Evolutionary conservation across 2,113 vertebrate genomes (phyloP).

Genomic region (Rhipidura dahli): DNA sequence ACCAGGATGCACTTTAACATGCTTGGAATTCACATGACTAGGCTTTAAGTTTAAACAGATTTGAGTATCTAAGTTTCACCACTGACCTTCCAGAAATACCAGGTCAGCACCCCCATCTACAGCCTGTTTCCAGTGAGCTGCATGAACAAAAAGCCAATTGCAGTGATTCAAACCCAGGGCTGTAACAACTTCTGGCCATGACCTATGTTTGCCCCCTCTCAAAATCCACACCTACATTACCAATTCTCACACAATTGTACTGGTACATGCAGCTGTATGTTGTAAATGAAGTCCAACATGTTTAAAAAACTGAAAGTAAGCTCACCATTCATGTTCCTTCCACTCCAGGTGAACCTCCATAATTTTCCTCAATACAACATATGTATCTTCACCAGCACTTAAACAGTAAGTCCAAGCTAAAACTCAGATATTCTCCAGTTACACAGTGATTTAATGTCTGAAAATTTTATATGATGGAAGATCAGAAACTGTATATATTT

Average conservation of each 20-base stretch:
- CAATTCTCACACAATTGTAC: neutral
- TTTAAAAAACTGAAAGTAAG: neutral
- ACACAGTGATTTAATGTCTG: neutral
- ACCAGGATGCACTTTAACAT: neutral
- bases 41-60: neutral
- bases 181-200: neutral
- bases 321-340: neutral
- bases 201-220: neutral
- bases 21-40: neutral
- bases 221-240: neutral
- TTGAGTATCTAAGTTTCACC: neutral
- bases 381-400: neutral
- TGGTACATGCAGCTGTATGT: neutral
- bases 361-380: neutral
- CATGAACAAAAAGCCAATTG: neutral
- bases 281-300: neutral
- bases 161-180: neutral
- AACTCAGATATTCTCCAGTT: neutral
- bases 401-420: neutral
- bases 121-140: neutral
- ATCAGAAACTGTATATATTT: neutral
- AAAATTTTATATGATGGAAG: neutral
- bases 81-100: neutral
- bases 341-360: neutral
- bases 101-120: neutral